Percentiles rank a stretch among this genome's conserved stretches.
phyloP scores from a whole-genome alignment of 2,113 vertebrate species.

The Pelodiscus sinensis region DNA sequence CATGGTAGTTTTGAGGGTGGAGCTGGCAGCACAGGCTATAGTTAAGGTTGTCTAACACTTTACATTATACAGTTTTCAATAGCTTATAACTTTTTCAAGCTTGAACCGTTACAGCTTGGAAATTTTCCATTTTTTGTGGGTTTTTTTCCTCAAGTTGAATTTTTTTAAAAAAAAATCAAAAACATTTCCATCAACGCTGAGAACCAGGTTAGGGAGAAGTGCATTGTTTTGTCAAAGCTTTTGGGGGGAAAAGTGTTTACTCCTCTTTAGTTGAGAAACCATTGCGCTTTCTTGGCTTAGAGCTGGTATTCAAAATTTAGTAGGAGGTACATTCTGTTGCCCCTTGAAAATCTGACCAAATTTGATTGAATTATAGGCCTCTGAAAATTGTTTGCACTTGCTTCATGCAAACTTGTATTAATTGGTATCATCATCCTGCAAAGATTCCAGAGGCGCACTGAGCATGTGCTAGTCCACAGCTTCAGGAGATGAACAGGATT shows the following conservation, averaged over 20 bases:
- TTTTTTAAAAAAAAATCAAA: neutral
- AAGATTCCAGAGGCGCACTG: neutral
- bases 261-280: neutral
- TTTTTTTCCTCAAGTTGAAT: neutral
- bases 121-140: neutral
- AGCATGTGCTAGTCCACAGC: neutral
- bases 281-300: neutral
- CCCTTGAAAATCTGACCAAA: neutral
- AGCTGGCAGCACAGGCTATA: neutral
- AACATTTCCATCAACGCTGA: neutral
- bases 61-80: neutral
- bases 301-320: neutral
- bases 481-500: neutral
- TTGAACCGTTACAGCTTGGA: neutral
- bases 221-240: neutral
- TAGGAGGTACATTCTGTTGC: neutral
- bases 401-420: neutral
- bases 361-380: neutral
- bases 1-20: neutral
- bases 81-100: neutral
- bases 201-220: rapidly evolving
- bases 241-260: neutral
- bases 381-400: neutral
- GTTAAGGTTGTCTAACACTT: neutral
- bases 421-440: neutral